Conservation (phyloP, 37 sponge, comb jelly and placozoan genomes). For the Ephydatia muelleri region DNA sequence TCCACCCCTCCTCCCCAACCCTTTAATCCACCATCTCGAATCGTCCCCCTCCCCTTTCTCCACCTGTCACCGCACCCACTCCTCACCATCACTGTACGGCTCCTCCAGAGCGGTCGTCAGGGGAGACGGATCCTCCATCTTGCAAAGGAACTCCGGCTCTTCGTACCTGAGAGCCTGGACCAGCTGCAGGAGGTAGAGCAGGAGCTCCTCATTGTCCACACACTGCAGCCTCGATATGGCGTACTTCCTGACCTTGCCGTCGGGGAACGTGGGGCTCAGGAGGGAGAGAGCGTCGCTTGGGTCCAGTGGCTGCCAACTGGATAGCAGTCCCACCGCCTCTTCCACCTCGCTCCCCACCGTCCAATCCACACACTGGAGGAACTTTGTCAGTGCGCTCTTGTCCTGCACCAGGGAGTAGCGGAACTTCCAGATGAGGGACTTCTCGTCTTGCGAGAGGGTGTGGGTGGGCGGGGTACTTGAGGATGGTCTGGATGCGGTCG, state of each 20-base stretch:
- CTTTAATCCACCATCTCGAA: not conserved
- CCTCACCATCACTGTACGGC: not conserved
- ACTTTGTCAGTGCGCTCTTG: constrained; percentile 93
- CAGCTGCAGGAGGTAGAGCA: constrained; percentile 83
- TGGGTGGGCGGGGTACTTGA: constrained; percentile 86
- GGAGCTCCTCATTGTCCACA: constrained; percentile 91
- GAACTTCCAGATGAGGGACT: constrained; percentile 90
- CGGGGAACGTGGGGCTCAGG: constrained; percentile 74
- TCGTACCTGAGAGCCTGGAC: constrained; percentile 89
- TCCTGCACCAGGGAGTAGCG: constrained; percentile 86
- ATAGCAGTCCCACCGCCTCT: constrained; percentile 85
- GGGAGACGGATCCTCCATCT: not conserved
- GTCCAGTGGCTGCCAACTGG: constrained; percentile 92
- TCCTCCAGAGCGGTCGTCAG: not conserved
- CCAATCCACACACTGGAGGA: constrained; percentile 95
- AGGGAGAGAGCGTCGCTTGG: constrained; percentile 93
- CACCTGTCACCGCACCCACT: not conserved
- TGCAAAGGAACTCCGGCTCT: constrained; percentile 44
- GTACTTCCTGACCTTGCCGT: constrained; percentile 80
- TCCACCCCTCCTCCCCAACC: not conserved
- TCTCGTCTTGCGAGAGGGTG: constrained; percentile 76
- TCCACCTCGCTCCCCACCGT: constrained; percentile 67
- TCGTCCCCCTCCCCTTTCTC: not conserved
- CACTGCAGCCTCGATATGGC: constrained; percentile 86
- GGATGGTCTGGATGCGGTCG: constrained; percentile 61